Base-by-base conservation (phyloP, 2,113 vertebrate genomes). In the Neogobius melanostomus region DNA sequence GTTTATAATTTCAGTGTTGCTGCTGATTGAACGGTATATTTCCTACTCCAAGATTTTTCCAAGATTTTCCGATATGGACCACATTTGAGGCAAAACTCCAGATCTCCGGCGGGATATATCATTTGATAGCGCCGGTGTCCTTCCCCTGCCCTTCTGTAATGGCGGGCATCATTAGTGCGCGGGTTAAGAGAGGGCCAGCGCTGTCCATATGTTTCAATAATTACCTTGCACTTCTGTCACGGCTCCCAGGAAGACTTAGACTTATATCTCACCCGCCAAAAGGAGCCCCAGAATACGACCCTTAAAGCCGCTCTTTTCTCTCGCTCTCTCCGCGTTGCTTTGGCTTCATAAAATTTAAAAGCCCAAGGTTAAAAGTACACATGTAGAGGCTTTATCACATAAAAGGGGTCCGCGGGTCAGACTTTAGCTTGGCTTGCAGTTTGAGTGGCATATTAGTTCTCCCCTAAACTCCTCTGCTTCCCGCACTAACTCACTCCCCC, bases 401-500 rank as follows among this genome's bases (percentile, higher is more conserved):
- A 57, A 51, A 67, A 78, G 21, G 64, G 75, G 71, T 71, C 16
- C 64, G 44, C 49, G 28, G 72, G 74, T 79, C 82, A 82, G 43
- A 51, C 50, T 62, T 75, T 47, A 76, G 51, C 72, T 83, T 50
- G 73, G 43, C 79, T 84, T 85, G 71, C 75, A 89, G 74, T 57
- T 90, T 94, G 93, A 94, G 80, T 93, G 93, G 93, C 93, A 94
- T 85, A 81, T 92, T 88, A 91, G 94, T 95, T 88, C 90, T 85
- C 88, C 87, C 62, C 84, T 21, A 21, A 87, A 75, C 70, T 62
- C 69, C 88, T 6, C 66, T 73, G 52, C 72, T 74, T 49, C 75
- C 77, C 74, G 52, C 71, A 61, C 71, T 68, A 70, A 81, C 67
- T 65, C 72, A 74, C 44, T 2, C 28, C 28, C 28, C 28, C 28